Evolutionary conservation across 1,140 invertebrate species (phyloP).

Genomic region (Schlechtendalia chinensis): DNA sequence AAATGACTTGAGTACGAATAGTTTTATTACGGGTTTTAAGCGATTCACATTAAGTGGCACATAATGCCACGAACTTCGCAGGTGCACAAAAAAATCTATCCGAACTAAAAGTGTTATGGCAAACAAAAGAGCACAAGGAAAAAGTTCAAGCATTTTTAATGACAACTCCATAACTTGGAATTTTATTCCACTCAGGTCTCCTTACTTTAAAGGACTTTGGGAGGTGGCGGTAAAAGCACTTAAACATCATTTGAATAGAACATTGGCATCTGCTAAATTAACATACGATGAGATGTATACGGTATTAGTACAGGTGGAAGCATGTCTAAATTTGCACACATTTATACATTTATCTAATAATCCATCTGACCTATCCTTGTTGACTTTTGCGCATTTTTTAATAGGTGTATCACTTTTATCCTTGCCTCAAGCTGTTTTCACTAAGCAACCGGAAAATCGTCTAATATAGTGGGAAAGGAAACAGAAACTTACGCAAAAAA

Average conservation of each 20-base stretch:
- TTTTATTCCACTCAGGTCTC: background rate
- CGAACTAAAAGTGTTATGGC: background rate
- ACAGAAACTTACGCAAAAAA: background rate
- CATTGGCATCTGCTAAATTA: background rate
- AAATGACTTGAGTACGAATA: background rate
- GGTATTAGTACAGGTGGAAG: constrained; percentile 53
- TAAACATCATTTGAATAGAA: background rate
- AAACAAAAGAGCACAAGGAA: too few relatives aligned
- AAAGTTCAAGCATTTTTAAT: background rate
- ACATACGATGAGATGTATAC: too few relatives aligned
- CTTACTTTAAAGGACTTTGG: background rate
- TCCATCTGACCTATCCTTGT: constrained; percentile 51
- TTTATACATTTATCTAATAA: constrained; percentile 52
- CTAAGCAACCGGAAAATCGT: background rate
- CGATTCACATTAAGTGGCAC: background rate
- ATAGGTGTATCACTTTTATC: background rate
- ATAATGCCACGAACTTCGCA: background rate
- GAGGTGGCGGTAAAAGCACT: background rate
- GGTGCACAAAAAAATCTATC: background rate
- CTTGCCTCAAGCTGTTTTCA: background rate
- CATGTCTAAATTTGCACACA: constrained; percentile 54
- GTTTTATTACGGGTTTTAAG: background rate
- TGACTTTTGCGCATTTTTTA: constrained; percentile 19
- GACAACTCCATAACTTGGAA: background rate
- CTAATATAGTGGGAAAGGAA: background rate